Evolutionary conservation across 2,888 invertebrate species (phyloP).

Genomic region (Idaea dimidiata): DNA sequence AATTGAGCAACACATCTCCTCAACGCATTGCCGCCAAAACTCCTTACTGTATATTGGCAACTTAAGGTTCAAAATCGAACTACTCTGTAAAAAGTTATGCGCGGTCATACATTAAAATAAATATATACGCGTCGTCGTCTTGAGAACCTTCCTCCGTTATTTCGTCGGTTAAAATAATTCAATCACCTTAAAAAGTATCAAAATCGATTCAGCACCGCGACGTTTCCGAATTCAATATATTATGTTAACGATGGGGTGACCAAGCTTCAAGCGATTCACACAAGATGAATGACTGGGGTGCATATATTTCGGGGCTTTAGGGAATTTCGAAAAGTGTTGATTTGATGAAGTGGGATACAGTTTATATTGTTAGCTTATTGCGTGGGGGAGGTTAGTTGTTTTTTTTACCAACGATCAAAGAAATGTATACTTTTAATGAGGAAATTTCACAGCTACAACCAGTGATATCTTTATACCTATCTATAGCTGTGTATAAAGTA

Average conservation of each 20-base stretch:
- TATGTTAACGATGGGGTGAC: slow-evolving; percentile 34
- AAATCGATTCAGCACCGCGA: not conserved
- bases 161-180: not conserved
- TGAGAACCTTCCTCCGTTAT: too few species aligned
- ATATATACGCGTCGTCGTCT: too few species aligned
- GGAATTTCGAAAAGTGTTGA: slow-evolving; percentile 13
- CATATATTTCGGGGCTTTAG: slow-evolving; percentile 34
- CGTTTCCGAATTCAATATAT: slow-evolving; percentile 19
- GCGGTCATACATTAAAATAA: too few species aligned
- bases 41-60: too few species aligned
- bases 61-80: too few species aligned
- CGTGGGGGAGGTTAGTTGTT: not conserved
- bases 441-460: too few species aligned
- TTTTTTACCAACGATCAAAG: not conserved
- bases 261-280: slow-evolving; percentile 17
- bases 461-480: too few species aligned
- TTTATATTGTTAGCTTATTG: not conserved
- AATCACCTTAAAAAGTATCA: not conserved
- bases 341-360: not conserved
- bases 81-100: too few species aligned
- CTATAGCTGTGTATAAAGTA: too few species aligned
- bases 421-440: not conserved
- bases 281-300: slow-evolving; percentile 42
- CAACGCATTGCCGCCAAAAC: too few species aligned
- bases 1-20: too few species aligned